Conservation (phyloP, 1,140 invertebrate species). For the Zaprionus camerounensis region DNA sequence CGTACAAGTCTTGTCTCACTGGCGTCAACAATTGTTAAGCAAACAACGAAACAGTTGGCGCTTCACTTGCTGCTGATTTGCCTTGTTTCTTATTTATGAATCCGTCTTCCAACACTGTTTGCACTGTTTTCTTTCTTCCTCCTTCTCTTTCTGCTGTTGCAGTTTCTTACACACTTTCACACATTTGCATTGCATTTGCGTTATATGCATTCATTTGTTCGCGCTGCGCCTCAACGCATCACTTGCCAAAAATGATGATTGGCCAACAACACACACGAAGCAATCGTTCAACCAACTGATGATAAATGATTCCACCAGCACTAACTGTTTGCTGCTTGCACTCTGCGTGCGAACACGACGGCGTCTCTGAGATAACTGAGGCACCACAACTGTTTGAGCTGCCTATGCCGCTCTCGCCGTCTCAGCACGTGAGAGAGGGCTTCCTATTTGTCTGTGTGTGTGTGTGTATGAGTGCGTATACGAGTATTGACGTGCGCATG, state of each 20-base stretch:
- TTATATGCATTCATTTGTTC: conserved; percentile 56
- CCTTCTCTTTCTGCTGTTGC: conserved; percentile 13
- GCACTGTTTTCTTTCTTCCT: conserved; percentile 2
- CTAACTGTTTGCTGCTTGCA: conserved; percentile 25
- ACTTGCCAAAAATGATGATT: conserved; percentile 58
- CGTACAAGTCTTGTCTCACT: conserved; percentile 12
- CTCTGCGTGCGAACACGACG: conserved; percentile 43
- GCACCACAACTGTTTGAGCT: conserved; percentile 18
- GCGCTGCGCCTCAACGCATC: conserved; percentile 56
- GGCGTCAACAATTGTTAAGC: conserved; percentile 29
- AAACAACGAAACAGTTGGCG: conserved; percentile 27
- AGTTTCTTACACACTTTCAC: conserved; percentile 67
- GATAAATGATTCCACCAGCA: conserved; percentile 4
- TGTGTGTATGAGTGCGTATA: conserved; percentile 1
- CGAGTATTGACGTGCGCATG: not conserved
- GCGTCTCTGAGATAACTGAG: conserved; percentile 48
- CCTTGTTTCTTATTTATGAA: conserved; percentile 22
- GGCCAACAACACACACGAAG: conserved; percentile 50
- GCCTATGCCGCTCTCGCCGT: not conserved
- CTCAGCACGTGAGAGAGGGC: not conserved
- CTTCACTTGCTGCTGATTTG: conserved; percentile 25
- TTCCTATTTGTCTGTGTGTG: conserved; percentile 6
- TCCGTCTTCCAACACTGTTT: not conserved
- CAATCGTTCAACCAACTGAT: conserved; percentile 27
- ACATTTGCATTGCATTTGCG: conserved; percentile 73